Base-by-base conservation (phyloP, 1,140 invertebrate genomes). In the Euwallacea similis region DNA sequence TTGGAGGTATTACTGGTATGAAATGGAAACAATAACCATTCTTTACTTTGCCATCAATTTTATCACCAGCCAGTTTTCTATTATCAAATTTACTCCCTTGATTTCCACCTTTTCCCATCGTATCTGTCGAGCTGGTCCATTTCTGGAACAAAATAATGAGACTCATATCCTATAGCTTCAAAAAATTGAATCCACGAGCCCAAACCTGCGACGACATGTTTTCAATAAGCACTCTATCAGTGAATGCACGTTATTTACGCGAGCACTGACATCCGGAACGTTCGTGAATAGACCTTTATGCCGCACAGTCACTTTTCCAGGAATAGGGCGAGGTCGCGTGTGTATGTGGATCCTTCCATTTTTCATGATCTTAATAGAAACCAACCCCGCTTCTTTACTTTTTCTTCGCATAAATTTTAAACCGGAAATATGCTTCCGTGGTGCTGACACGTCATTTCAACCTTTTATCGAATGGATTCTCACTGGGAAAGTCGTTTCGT, bases 311-410 rank as follows among this genome's bases (percentile, higher is more conserved):
- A 61, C 33, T n/a, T 61, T 41, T 47, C 61, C 7, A 63, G 16
- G 43, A 63, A 50, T 63, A 50, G 44, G 42, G 41, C 15, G 15
- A 42, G 42, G 60, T 11, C 60, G 9, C 46, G 46, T 50, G 46
- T 44, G 42, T 43, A 10, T 44, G 6, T 59, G 42, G 60, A 62
- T 62, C 41, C 42, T 41, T 62, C 41, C 60, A 62, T 62, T 62
- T 62, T 62, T 62, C 60, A 43, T 13, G 60, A 62, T n/a, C 42
- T 62, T 62, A 62, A 62, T 62, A 62, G 60, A 62, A 62, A 62
- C n/a, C 41, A 43, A 9, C 46, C 41, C 41, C 41, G 43, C n/a
- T 44, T 62, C 41, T 62, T 62, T 44, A 42, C 60, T 44, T 62
- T 62, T 43, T 21, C 41, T 13, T 13, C 41, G 43, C 60, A 62